Evolutionary conservation across 2,888 invertebrate genomes (phyloP), one percentile per base, ranked within the genome.

Genomic region (Biston betularia): DNA sequence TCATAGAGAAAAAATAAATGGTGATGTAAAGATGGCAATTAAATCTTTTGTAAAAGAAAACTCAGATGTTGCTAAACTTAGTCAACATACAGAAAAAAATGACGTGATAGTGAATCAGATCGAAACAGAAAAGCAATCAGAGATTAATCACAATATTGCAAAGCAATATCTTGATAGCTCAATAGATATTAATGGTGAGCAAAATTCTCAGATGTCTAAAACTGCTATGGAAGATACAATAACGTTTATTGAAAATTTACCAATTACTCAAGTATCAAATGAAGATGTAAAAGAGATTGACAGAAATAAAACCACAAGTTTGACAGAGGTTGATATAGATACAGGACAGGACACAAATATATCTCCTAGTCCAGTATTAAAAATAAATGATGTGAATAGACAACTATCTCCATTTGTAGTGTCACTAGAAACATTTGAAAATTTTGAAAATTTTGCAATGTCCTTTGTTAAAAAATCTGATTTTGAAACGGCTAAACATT

Each of bases 341-440:
- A 67, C 52, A 38, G 64, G 75, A n/a, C 68, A 69, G 68, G 69
- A 74, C 12, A 53, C 10, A 12, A 34, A 40, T 38, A 77, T 69
- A 69, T 69, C 79, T 56, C 58, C 69, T 42, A 92, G 90, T 71
- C 88, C 89, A 45, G 75, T 90, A 55, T 76, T 90, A 9, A 75
- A 76, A 65, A 71, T 70, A n/a, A 80, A 75, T 67, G 69, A 72
- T 14, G 62, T 74, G 0, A 79, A 61, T 48, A 72, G 42, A 10
- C 75, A 76, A 72, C 70, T 76, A 59, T 71, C 79, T 0, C 84
- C 85, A 34, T 72, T 92, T 68, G 78, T 88, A 24, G 87, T 78
- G 45, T 75, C 83, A 45, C 71, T 92, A 33, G 85, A 89, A 44
- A 69, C 74, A 11, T 93, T 92, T 83, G 93, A 93, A 70, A 82